phyloP scores from a whole-genome alignment of 2,113 vertebrate species.

The Cavia porcellus region DNA sequence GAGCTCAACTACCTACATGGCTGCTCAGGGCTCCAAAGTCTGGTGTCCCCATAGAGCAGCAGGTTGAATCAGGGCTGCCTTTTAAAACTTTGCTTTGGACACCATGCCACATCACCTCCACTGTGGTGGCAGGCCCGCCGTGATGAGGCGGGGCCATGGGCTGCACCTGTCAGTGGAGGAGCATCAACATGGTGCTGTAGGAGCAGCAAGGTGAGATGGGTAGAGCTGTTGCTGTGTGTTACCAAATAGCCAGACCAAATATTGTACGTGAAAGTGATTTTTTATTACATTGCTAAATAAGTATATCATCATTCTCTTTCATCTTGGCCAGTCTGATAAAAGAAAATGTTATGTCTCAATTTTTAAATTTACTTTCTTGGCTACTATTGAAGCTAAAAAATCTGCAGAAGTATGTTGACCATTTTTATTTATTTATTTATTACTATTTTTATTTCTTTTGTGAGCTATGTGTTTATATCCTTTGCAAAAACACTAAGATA shows the following conservation, averaged over 20 bases:
- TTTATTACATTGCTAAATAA: not conserved
- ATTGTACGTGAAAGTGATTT: not conserved
- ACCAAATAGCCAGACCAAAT: not conserved
- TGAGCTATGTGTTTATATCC: not conserved
- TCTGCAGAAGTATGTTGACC: not conserved
- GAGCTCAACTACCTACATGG: not conserved
- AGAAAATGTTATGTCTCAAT: not conserved
- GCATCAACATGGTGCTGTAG: no score
- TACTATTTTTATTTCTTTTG: not conserved
- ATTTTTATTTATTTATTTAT: not conserved
- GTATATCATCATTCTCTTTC: not conserved
- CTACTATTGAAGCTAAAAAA: not conserved
- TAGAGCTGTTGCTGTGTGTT: not conserved
- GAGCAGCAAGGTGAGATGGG: not conserved
- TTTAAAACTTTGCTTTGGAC: not conserved
- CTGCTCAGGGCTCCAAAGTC: not conserved
- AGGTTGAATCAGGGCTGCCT: not conserved
- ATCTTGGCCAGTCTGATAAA: constrained; percentile 8
- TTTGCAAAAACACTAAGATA: not conserved
- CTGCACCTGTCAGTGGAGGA: not conserved
- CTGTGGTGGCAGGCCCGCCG: not conserved
- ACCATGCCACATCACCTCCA: no score
- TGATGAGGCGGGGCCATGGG: no score
- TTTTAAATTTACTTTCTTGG: not conserved
- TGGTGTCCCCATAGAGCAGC: not conserved